Evolutionary conservation across 2,888 invertebrate species (phyloP).

Genomic region (Lasioglossum leucozonium): DNA sequence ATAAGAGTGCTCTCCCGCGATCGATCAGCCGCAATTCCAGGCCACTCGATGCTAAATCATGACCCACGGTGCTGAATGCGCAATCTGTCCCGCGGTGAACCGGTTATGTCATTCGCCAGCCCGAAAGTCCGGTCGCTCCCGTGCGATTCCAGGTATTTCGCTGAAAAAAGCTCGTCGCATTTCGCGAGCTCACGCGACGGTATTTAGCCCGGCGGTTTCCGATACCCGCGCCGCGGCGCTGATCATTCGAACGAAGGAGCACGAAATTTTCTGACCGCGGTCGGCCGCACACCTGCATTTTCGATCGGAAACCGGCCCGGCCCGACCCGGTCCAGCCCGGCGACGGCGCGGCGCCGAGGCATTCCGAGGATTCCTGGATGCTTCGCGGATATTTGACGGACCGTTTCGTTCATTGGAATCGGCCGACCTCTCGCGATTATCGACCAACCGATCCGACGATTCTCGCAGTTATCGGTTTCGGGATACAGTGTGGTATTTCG

Average conservation of each 20-base stretch:
- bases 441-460: slow-evolving; percentile 48
- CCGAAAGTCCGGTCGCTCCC: slow-evolving; percentile 2
- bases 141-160: slow-evolving; percentile 22
- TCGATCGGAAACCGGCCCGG: slow-evolving; percentile 15
- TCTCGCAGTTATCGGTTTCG: slow-evolving; percentile 39
- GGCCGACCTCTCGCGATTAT: slow-evolving; percentile 52
- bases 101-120: not conserved
- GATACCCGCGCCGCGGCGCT: slow-evolving; percentile 23
- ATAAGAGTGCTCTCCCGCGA: not conserved
- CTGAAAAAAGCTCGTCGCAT: slow-evolving; percentile 42
- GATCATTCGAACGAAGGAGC: slow-evolving; percentile 50
- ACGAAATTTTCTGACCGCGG: slow-evolving; percentile 60
- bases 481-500: not conserved
- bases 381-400: slow-evolving; percentile 67
- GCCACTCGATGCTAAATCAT: not conserved
- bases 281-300: slow-evolving; percentile 46
- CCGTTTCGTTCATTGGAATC: slow-evolving; percentile 47
- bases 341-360: slow-evolving; percentile 14
- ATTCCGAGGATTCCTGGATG: slow-evolving; percentile 63
- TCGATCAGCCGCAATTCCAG: not conserved
- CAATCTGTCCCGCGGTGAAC: not conserved
- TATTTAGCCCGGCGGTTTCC: slow-evolving; percentile 58
- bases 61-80: not conserved
- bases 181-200: slow-evolving; percentile 50
- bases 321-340: no score